Percentiles rank a stretch among this genome's conserved stretches.
Conservation (phyloP, 2,888 invertebrate species). For the Apomyelois bistriatella region DNA sequence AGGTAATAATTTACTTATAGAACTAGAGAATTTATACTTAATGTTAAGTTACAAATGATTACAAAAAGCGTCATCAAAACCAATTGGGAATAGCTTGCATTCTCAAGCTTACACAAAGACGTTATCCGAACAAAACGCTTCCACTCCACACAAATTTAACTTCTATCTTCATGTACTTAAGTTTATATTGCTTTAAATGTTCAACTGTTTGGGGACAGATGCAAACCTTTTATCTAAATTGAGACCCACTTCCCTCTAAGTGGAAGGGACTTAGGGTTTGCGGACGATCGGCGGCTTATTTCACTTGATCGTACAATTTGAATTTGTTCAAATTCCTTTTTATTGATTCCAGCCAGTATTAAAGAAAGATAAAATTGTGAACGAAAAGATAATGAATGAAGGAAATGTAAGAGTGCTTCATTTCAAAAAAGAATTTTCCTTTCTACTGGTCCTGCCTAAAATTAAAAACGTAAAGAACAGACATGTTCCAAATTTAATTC, state of each 20-base stretch:
- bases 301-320: slow-evolving; percentile 11
- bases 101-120: background rate
- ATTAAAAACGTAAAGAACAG: no score
- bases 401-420: no score
- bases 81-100: slow-evolving; percentile 7
- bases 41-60: background rate
- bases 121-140: background rate
- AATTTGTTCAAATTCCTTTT: slow-evolving; percentile 5
- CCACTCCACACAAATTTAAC: background rate
- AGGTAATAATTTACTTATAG: no score
- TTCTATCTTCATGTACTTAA: background rate
- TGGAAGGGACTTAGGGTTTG: slow-evolving; percentile 22
- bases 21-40: no score
- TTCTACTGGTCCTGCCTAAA: no score
- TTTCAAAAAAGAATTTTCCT: no score
- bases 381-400: no score
- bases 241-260: slow-evolving; percentile 36
- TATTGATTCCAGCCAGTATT: background rate
- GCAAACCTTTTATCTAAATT: slow-evolving; percentile 45
- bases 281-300: slow-evolving; percentile 10
- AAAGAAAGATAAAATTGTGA: background rate
- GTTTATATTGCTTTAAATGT: background rate
- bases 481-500: no score
- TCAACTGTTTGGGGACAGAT: slow-evolving; percentile 24
- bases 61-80: background rate